Percentiles rank a stretch among this genome's conserved stretches.
phyloP scores from a whole-genome alignment of 2,113 vertebrate genomes.

The Triplophysa dalaica region DNA sequence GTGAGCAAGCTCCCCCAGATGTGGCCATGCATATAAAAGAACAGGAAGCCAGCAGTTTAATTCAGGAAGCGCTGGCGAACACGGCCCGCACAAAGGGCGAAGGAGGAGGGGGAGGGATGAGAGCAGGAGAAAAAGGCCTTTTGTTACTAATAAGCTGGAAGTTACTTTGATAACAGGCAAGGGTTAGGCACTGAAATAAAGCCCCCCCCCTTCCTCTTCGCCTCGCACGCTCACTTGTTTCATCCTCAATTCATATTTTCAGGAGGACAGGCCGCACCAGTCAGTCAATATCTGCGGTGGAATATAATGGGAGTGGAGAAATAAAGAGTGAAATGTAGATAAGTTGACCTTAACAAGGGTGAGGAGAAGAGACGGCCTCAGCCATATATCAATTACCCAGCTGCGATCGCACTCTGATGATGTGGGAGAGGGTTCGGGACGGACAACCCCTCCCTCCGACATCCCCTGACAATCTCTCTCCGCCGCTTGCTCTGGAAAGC shows the following conservation, averaged over 20 bases:
- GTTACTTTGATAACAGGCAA: constrained; percentile 97
- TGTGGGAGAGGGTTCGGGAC: constrained; percentile 45
- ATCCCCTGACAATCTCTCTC: constrained; percentile 44
- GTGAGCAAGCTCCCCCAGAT: constrained; percentile 97
- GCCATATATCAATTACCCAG: constrained; percentile 73
- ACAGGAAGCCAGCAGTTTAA: constrained; percentile 99
- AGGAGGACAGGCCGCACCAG: constrained; percentile 62
- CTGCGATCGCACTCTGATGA: constrained; percentile 67
- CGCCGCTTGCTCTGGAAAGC: constrained; percentile 48
- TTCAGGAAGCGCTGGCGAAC: constrained; percentile 97
- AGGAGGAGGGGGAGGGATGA: constrained; percentile 52
- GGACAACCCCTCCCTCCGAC: constrained; percentile 38
- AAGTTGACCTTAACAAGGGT: constrained; percentile 69
- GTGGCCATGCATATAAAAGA: constrained; percentile 99
- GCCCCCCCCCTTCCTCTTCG: constrained; percentile 62
- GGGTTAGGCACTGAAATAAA: constrained; percentile 85
- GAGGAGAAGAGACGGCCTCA: constrained; percentile 64
- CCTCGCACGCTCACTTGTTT: constrained; percentile 7
- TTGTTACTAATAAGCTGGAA: constrained; percentile 97
- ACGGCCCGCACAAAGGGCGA: constrained; percentile 87
- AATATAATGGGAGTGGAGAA: constrained; percentile 74
- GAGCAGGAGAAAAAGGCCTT: constrained; percentile 79
- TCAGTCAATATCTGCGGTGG: constrained; percentile 78
- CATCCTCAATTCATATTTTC: constrained; percentile 55
- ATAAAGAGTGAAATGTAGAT: constrained; percentile 70